A percentile compares a stretch with the other conserved stretches of the same genome.
Evolutionary conservation across 23 tunicate species (phyloP).

Genomic region (Trididemnum miniatum): DNA sequence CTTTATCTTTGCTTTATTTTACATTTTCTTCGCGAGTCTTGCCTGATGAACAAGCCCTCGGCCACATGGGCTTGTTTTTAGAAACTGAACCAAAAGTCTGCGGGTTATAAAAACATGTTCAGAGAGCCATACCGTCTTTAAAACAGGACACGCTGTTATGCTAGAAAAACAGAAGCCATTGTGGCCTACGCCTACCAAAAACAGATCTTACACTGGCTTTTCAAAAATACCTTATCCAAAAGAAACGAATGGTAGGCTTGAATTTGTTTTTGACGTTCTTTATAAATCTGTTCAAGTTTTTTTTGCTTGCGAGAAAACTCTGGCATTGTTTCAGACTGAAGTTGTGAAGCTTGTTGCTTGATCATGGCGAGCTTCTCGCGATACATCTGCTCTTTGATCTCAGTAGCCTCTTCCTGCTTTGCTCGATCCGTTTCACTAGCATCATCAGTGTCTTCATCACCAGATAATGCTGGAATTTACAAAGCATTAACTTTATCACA

Average conservation of each 20-base stretch:
- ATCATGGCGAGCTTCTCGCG: slow-evolving; percentile 79
- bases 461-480: neutral
- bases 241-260: slow-evolving; percentile 65
- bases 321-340: slow-evolving; percentile 69
- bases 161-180: too few species aligned
- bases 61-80: too few species aligned
- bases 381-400: slow-evolving; percentile 89
- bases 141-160: too few species aligned
- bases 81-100: too few species aligned
- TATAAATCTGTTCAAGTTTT: slow-evolving; percentile 64
- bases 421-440: slow-evolving; percentile 95
- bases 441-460: slow-evolving; percentile 91
- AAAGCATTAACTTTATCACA: too few species aligned
- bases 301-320: slow-evolving; percentile 74
- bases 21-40: too few species aligned
- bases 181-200: too few species aligned
- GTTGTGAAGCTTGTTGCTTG: slow-evolving; percentile 71
- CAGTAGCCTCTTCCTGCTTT: slow-evolving; percentile 75
- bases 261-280: slow-evolving; percentile 77
- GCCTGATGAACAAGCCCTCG: too few species aligned
- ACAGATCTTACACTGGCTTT: too few species aligned
- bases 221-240: slow-evolving; percentile 58
- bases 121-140: too few species aligned
- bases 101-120: too few species aligned
- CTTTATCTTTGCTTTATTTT: too few species aligned